Conservation (phyloP, 2,113 vertebrate genomes). For the Glareola pratincola region DNA sequence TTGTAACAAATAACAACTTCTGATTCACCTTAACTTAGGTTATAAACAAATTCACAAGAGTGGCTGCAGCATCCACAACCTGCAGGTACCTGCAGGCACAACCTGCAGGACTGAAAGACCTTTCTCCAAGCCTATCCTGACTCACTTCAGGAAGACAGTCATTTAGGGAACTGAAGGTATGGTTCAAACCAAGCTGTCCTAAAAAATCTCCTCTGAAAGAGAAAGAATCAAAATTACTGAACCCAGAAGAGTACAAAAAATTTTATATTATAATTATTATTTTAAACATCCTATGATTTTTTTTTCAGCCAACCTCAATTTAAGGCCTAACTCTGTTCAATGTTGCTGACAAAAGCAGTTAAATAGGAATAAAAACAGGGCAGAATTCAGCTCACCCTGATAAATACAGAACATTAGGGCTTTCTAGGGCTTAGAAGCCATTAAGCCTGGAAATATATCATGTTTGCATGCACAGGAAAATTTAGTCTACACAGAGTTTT, state of each 20-base stretch:
- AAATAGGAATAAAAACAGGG: not conserved
- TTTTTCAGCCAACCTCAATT: not conserved
- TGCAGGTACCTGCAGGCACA: not conserved
- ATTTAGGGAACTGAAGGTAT: not conserved
- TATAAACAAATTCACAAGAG: not conserved
- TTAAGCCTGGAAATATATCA: not conserved
- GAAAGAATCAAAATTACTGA: not conserved
- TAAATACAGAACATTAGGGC: not conserved
- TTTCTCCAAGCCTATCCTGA: not conserved
- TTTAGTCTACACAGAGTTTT: not conserved
- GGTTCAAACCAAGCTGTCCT: not conserved
- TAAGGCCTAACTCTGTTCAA: not conserved
- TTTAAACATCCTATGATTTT: not conserved
- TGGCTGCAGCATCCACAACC: not conserved
- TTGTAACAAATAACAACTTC: not conserved
- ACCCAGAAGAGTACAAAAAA: not conserved
- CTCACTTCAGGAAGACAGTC: not conserved
- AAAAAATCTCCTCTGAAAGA: not conserved
- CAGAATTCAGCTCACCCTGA: not conserved
- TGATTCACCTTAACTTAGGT: not conserved
- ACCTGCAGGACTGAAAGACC: not conserved
- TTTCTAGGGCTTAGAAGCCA: not conserved
- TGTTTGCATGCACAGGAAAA: not conserved
- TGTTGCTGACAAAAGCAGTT: not conserved
- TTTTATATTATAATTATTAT: not conserved